These are phyloP conservation scores for Xyrichtys novacula DNA, from an alignment of 2,797 vertebrate species.

Conservation along the genomic window DNA sequence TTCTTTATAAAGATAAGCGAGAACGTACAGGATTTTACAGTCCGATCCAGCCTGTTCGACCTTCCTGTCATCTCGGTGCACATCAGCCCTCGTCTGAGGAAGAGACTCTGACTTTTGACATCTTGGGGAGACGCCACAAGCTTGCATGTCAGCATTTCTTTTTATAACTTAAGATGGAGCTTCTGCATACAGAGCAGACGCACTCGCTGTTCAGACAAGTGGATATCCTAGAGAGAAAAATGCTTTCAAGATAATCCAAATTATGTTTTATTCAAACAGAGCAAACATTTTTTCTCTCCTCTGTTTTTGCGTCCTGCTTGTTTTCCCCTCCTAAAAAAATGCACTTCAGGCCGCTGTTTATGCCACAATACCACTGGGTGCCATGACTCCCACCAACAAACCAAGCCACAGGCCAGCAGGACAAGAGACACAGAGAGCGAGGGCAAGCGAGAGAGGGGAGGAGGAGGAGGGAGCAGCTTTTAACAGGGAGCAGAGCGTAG, in stretches of 20 bases:
- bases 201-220: not conserved
- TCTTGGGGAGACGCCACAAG: constrained; percentile 16
- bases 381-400: constrained; percentile 77
- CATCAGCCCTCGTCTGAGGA: constrained; percentile 47
- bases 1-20: constrained; percentile 7
- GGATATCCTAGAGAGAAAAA: not conserved
- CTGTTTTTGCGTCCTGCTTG: constrained; percentile 66
- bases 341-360: constrained; percentile 73
- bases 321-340: constrained; percentile 55
- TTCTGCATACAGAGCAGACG: constrained; percentile 45
- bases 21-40: constrained; percentile 20
- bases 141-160: constrained; percentile 56
- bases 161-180: constrained; percentile 42
- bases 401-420: constrained; percentile 63
- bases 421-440: constrained; percentile 8
- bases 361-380: constrained; percentile 75
- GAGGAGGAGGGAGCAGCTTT: constrained; percentile 18
- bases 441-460: not conserved
- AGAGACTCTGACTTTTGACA: constrained; percentile 56
- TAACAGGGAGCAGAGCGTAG: constrained; percentile 47
- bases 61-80: constrained; percentile 35
- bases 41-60: constrained; percentile 12
- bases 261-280: constrained; percentile 10
- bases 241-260: not conserved
- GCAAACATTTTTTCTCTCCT: constrained; percentile 39